Conservation (phyloP, 1,140 invertebrate species). For the Planococcus citri region DNA sequence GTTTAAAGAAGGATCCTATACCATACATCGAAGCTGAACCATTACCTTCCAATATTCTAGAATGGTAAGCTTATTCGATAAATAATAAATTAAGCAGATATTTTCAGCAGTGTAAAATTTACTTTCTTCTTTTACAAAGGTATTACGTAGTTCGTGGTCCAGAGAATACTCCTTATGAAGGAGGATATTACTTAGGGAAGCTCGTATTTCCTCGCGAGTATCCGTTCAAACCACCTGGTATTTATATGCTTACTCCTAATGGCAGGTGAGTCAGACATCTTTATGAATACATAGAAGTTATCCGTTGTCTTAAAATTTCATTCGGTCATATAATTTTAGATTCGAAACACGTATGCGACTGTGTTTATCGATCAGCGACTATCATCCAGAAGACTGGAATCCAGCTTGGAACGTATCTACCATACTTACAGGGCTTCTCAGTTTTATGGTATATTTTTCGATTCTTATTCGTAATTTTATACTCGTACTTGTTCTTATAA, state of each 20-base stretch:
- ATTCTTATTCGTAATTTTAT: slow-evolving; percentile 27
- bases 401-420: slow-evolving; percentile 95
- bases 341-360: slow-evolving; percentile 82
- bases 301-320: too few species aligned
- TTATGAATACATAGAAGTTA: too few species aligned
- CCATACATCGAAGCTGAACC: slow-evolving; percentile 89
- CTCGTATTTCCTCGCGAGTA: slow-evolving; percentile 92
- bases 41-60: slow-evolving; percentile 83
- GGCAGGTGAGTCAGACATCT: slow-evolving; percentile 48
- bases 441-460: slow-evolving; percentile 90
- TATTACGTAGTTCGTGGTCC: slow-evolving; percentile 88
- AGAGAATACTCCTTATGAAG: slow-evolving; percentile 83
- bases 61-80: too few species aligned
- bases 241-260: slow-evolving; percentile 97
- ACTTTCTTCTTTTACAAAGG: too few species aligned
- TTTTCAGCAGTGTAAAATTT: too few species aligned
- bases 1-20: slow-evolving; percentile 88
- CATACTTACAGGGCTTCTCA: slow-evolving; percentile 83
- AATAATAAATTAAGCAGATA: neutral
- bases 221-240: slow-evolving; percentile 97
- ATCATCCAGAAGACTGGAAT: slow-evolving; percentile 97
- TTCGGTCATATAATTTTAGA: slow-evolving; percentile 34
- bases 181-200: slow-evolving; percentile 94
- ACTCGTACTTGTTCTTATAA: neutral
- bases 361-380: slow-evolving; percentile 94